Percentiles rank a stretch among this genome's conserved stretches.
Conservation (phyloP, 2,113 vertebrate genomes). For the Pelmatolapia mariae region DNA sequence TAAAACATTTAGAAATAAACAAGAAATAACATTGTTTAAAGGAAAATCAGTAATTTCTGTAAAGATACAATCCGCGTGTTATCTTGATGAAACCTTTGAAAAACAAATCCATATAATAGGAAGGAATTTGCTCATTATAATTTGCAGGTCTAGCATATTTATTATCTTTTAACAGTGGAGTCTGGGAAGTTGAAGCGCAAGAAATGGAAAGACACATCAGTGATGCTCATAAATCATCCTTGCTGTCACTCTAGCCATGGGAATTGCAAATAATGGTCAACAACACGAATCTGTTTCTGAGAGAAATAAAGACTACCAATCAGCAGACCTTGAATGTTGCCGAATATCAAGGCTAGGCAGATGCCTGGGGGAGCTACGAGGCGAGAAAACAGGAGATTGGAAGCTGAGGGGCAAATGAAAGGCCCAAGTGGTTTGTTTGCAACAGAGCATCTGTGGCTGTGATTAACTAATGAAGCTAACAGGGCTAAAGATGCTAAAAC, state of each 20-base stretch:
- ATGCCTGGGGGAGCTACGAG: not conserved
- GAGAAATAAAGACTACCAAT: not conserved
- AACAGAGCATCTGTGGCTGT: constrained; percentile 45
- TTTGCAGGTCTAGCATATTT: not conserved
- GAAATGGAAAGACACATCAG: not conserved
- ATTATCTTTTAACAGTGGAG: not conserved
- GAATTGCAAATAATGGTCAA: not conserved
- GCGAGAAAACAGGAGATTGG: not conserved
- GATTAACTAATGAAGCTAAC: constrained; percentile 49
- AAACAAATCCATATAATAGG: not conserved
- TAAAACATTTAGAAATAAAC: not conserved
- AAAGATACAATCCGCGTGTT: not conserved
- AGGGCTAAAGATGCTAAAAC: constrained; percentile 4
- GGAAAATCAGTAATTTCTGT: not conserved
- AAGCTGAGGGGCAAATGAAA: not conserved
- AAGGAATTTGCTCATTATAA: not conserved
- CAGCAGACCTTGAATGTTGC: not conserved
- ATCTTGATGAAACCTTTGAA: not conserved
- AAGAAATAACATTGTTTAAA: not conserved
- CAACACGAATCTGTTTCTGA: not conserved
- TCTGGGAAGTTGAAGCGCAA: not conserved
- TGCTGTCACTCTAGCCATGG: not conserved
- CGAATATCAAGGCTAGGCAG: not conserved
- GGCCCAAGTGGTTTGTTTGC: constrained; percentile 16
- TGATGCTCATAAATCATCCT: not conserved